Base-by-base conservation (phyloP, 2,888 invertebrate genomes). In the Patella caerulea region DNA sequence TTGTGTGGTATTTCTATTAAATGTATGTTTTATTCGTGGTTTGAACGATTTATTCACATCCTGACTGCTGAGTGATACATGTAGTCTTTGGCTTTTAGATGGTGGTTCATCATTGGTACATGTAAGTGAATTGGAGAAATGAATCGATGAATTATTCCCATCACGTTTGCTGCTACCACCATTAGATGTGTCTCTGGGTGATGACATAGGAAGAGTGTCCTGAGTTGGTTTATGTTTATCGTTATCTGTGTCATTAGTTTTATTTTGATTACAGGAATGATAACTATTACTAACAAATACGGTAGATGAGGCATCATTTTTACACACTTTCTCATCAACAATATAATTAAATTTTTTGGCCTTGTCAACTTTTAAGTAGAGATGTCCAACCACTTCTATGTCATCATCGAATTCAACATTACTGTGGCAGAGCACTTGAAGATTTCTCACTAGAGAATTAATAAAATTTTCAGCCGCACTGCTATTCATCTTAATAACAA, bases 271-370 rank as follows among this genome's bases (percentile, higher is more conserved):
- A 19, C 24, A 19, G 19, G 65, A 65, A 65, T 65, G 65, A 65
- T 65, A 65, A 65, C 65, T 65, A 24, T 65, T 65, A 65, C 65
- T 65, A 19, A 65, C 65, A 65, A 65, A 65, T 24, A 65, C 24
- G 19, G 65, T 65, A 65, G 65, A 65, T 65, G 65, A 65, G 19
- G 65, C 65, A 65, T 65, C 65, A 65, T 65, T 65, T 65, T 65
- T 65, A 65, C 65, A 65, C 19, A 65, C 65, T 65, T 65, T 65
- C 24, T 65, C 65, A 65, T 65, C 65, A 11, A 65, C 65, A 24
- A 65, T 65, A 14, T 65, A 65, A 14, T 65, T 65, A 24, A 65
- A 24, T 65, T 65, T 65, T 24, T 65, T 65, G 11, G 65, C 24
- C 24, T 65, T 65, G 24, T 65, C 65, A 65, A 65, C 65, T 65